These are phyloP conservation scores for Ecdyonurus torrentis DNA, from an alignment of 2,888 invertebrate genomes.

Conservation along the genomic window DNA sequence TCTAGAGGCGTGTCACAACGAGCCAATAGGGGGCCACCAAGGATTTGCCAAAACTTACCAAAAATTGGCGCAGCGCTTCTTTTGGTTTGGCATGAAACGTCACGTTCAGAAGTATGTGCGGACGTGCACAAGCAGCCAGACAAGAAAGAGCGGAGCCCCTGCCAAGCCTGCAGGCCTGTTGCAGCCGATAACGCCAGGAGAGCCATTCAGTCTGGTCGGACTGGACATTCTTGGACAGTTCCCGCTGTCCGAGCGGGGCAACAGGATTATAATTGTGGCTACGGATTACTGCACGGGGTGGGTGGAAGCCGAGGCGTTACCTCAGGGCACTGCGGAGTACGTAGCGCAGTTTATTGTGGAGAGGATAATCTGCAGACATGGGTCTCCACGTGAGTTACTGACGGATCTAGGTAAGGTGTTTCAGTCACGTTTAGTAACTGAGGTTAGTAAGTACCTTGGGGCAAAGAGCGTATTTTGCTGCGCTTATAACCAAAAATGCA, in stretches of 20 bases:
- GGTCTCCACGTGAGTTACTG: constrained; percentile 10
- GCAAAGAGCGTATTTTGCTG: constrained; percentile 12
- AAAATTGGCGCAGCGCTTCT: constrained; percentile 8
- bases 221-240: constrained; percentile 14
- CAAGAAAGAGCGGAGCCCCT: constrained; percentile 5
- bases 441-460: constrained; percentile 7
- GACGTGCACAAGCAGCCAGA: constrained; percentile 10
- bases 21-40: constrained; percentile 10
- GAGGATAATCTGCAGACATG: constrained; percentile 10
- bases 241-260: constrained; percentile 9
- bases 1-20: constrained; percentile 12
- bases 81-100: constrained; percentile 10
- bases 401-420: constrained; percentile 15
- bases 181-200: constrained; percentile 7
- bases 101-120: constrained; percentile 9
- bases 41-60: constrained; percentile 9
- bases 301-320: constrained; percentile 10
- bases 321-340: constrained; percentile 9
- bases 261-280: constrained; percentile 11
- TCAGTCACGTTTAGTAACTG: constrained; percentile 10
- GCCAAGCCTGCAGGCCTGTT: constrained; percentile 9
- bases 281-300: constrained; percentile 13
- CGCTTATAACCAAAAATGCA: constrained; percentile 13
- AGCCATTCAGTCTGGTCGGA: constrained; percentile 10
- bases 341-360: constrained; percentile 13